phyloP scores from a whole-genome alignment of 2,797 vertebrate genomes.

The Aplochiton taeniatus region DNA sequence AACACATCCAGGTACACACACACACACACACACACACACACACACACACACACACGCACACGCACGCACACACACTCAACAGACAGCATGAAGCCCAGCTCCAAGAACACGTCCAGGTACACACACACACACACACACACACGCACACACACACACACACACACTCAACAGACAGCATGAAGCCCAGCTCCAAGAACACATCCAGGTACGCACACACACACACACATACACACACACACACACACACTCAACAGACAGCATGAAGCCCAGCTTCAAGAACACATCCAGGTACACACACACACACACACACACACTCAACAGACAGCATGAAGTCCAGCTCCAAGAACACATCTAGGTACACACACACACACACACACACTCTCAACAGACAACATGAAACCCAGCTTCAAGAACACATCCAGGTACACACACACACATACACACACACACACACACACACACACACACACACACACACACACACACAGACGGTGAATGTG shows the following conservation, averaged over 20 bases:
- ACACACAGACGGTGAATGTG: neutral
- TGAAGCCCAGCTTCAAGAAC: no score
- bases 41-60: neutral
- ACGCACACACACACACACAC: slow-evolving; percentile 43
- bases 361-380: slow-evolving; percentile 4
- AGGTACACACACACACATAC: neutral
- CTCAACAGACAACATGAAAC: neutral
- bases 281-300: no score
- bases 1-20: slow-evolving; percentile 85
- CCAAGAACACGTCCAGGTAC: slow-evolving; percentile 9
- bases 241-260: slow-evolving; percentile 19
- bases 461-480: slow-evolving; percentile 3
- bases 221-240: slow-evolving; percentile 35
- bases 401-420: neutral
- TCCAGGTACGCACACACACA: no score
- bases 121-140: slow-evolving; percentile 21
- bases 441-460: neutral
- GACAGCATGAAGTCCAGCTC: no score
- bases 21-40: slow-evolving; percentile 22
- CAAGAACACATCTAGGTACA: no score
- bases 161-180: no score
- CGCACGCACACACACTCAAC: slow-evolving; percentile 3
- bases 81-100: slow-evolving; percentile 9
- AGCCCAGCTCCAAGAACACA: no score
- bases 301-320: no score